A percentile compares a stretch with the other conserved stretches of the same genome.
Conservation (phyloP, 2,888 invertebrate genomes). For the Cyclophora punctaria region DNA sequence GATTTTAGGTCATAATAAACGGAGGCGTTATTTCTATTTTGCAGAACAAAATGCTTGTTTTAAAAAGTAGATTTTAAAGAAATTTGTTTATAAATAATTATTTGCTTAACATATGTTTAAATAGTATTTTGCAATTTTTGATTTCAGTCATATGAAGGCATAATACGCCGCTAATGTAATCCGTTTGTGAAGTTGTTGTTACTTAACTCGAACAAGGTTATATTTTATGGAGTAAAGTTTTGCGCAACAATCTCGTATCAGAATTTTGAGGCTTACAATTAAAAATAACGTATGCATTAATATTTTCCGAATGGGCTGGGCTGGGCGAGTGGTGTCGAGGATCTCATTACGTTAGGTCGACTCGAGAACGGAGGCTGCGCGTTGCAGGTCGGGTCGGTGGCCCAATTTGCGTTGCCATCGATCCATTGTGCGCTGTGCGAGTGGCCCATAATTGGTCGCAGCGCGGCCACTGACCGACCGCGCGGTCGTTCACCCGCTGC, state of each 20-base stretch:
- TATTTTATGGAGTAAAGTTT: not conserved
- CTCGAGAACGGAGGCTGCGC: slow-evolving; percentile 27
- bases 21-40: too few relatives aligned
- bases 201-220: too few relatives aligned
- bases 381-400: slow-evolving; percentile 34
- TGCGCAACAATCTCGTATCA: too few relatives aligned
- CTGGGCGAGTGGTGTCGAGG: slow-evolving; percentile 4
- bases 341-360: slow-evolving; percentile 19
- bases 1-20: too few relatives aligned
- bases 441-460: slow-evolving; percentile 75
- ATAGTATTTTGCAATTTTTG: too few relatives aligned
- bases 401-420: slow-evolving; percentile 72
- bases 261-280: too few relatives aligned
- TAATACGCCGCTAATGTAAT: slow-evolving; percentile 5
- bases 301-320: not conserved
- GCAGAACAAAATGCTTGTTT: too few relatives aligned
- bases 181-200: slow-evolving; percentile 1
- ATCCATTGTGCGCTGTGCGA: slow-evolving; percentile 75
- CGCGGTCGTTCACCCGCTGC: slow-evolving; percentile 60
- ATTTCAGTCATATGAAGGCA: not conserved
- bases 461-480: slow-evolving; percentile 72
- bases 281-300: not conserved
- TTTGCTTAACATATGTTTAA: too few relatives aligned
- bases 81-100: too few relatives aligned
- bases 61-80: too few relatives aligned